Conservation (phyloP, 2,888 invertebrate species). For the Meiosimyza decipiens region DNA sequence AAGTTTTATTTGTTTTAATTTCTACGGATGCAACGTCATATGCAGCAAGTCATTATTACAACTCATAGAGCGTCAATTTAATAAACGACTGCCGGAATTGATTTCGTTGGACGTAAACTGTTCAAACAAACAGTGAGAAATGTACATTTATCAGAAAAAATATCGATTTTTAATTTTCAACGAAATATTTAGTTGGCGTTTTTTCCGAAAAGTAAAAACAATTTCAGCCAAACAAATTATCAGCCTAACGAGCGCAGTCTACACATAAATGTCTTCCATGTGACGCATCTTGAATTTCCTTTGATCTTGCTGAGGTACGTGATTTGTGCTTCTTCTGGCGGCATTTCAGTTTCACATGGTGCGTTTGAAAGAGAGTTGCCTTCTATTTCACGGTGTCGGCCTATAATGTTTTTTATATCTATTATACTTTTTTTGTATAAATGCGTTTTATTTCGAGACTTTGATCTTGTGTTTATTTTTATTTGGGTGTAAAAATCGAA, state of each 20-base stretch:
- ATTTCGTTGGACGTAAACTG: slow-evolving; percentile 2
- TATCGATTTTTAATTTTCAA: slow-evolving; percentile 32
- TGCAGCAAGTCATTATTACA: not conserved
- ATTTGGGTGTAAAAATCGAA: slow-evolving; percentile 37
- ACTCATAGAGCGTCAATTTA: not conserved
- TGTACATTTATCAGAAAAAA: slow-evolving; percentile 2
- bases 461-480: slow-evolving; percentile 46
- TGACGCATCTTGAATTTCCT: slow-evolving; percentile 13
- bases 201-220: not conserved
- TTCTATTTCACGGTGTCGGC: too few relatives aligned
- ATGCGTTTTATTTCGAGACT: slow-evolving; percentile 22
- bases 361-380: too few relatives aligned
- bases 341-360: too few relatives aligned
- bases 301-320: slow-evolving; percentile 17
- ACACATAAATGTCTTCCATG: not conserved
- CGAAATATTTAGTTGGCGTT: slow-evolving; percentile 15
- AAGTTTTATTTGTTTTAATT: slow-evolving; percentile 27
- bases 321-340: not conserved
- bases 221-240: not conserved
- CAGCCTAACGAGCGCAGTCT: not conserved
- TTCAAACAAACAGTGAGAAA: not conserved
- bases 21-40: not conserved
- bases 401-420: slow-evolving; percentile 22
- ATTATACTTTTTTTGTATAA: not conserved
- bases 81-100: not conserved